These are phyloP conservation scores for Acromyrmex charruanus DNA, from an alignment of 1,140 invertebrate genomes.

Conservation along the genomic window DNA sequence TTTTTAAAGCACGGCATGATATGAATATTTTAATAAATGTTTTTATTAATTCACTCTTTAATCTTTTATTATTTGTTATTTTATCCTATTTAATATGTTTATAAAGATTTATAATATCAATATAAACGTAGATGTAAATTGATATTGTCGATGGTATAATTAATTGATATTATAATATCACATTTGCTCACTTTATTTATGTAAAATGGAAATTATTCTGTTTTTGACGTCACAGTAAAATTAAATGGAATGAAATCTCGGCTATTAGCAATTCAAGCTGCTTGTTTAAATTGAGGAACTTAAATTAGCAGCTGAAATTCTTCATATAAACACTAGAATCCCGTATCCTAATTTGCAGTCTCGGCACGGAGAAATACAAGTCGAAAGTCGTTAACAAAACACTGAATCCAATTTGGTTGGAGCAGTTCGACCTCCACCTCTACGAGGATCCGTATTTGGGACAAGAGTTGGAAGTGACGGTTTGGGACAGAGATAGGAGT, in stretches of 20 bases:
- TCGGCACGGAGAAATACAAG: slow-evolving; percentile 99
- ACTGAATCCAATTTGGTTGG: slow-evolving; percentile 96
- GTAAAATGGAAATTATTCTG: neutral
- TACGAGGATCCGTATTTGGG: slow-evolving; percentile 94
- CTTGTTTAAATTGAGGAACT: neutral
- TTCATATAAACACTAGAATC: neutral
- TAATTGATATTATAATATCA: neutral
- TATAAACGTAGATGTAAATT: neutral
- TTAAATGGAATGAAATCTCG: neutral
- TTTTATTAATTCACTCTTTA: neutral
- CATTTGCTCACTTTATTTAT: neutral
- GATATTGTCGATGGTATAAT: neutral
- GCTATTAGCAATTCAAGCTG: slow-evolving; percentile 2
- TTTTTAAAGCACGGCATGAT: neutral
- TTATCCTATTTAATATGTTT: neutral
- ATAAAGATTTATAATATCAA: neutral
- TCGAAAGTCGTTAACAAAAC: slow-evolving; percentile 96
- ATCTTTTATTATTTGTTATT: neutral
- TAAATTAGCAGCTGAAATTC: neutral
- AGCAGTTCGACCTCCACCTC: slow-evolving; percentile 98
- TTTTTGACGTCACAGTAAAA: neutral
- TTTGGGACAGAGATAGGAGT: slow-evolving; percentile 95
- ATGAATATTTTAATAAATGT: neutral
- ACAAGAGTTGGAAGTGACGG: slow-evolving; percentile 95
- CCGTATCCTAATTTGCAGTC: slow-evolving; percentile 86